phyloP scores from a whole-genome alignment of 2,888 invertebrate genomes.

The Drosophila affinis region DNA sequence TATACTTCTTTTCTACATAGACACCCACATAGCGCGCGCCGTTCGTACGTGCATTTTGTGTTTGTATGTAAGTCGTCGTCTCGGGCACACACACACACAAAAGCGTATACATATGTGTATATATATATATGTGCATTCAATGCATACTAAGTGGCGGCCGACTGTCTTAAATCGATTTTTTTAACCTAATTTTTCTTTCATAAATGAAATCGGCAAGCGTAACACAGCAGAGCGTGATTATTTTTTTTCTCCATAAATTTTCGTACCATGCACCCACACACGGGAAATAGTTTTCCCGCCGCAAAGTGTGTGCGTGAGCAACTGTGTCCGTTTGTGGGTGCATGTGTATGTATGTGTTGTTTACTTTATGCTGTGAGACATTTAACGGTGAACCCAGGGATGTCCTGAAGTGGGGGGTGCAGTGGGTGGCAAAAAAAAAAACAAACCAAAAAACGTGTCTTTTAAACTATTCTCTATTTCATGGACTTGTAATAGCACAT shows the following conservation, averaged over 20 bases:
- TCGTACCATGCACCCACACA: conserved; percentile 26
- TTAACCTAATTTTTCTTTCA: conserved; percentile 57
- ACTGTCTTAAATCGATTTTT: conserved; percentile 71
- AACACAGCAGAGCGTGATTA: conserved; percentile 10
- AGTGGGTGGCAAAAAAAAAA: conserved; percentile 10
- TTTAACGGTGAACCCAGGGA: conserved; percentile 9
- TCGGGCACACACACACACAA: conserved; percentile 47
- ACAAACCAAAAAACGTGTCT: too few species aligned
- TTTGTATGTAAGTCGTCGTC: conserved; percentile 51
- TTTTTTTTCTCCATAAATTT: conserved; percentile 12
- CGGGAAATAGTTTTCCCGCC: conserved; percentile 16
- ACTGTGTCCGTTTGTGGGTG: conserved; percentile 14
- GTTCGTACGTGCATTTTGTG: conserved; percentile 43
- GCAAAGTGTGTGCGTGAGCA: conserved; percentile 8
- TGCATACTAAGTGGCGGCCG: conserved; percentile 57
- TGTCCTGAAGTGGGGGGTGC: background rate
- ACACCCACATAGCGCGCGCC: conserved; percentile 51
- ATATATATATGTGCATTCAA: conserved; percentile 35
- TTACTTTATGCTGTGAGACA: conserved; percentile 15
- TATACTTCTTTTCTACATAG: conserved; percentile 62
- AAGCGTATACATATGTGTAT: conserved; percentile 25
- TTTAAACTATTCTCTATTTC: background rate
- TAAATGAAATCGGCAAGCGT: conserved; percentile 45
- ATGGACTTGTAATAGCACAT: background rate
- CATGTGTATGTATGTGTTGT: conserved; percentile 17